These are phyloP conservation scores for Rhadinocentrus ornatus DNA, from an alignment of 2,797 vertebrate species.

Conservation along the genomic window DNA sequence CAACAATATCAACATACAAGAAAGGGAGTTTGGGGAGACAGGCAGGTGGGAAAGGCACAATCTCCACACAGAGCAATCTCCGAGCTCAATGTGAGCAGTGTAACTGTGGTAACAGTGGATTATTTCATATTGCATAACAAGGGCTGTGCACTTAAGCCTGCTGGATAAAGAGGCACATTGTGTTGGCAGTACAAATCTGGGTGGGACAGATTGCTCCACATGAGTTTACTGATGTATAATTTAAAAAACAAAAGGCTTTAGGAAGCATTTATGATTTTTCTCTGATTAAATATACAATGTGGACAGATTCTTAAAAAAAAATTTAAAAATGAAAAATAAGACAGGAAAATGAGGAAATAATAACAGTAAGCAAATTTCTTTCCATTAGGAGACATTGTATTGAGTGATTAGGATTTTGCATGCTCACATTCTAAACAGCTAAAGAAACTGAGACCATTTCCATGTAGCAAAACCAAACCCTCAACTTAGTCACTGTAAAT, in stretches of 20 bases:
- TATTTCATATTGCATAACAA: constrained; percentile 79
- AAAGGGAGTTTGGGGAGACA: constrained; percentile 43
- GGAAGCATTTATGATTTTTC: neutral
- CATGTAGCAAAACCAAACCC: neutral
- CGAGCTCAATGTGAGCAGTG: constrained; percentile 67
- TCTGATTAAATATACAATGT: neutral
- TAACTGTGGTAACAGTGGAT: constrained; percentile 80
- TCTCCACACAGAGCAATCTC: constrained; percentile 59
- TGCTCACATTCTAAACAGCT: neutral
- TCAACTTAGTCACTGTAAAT: neutral
- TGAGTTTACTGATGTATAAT: constrained; percentile 2
- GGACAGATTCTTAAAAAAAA: neutral
- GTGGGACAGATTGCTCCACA: neutral
- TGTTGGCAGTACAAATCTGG: constrained; percentile 26
- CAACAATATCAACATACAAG: constrained; percentile 47
- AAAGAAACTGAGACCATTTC: neutral
- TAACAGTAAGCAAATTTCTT: neutral
- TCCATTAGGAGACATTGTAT: neutral
- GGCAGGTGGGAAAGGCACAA: constrained; percentile 48
- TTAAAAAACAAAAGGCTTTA: constrained; percentile 1
- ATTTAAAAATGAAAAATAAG: neutral
- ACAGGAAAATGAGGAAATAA: neutral
- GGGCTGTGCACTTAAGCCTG: constrained; percentile 73
- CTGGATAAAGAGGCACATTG: constrained; percentile 67
- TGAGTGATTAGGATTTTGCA: neutral